phyloP scores from a whole-genome alignment of 2,888 invertebrate genomes.

The Lycaena phlaeas region DNA sequence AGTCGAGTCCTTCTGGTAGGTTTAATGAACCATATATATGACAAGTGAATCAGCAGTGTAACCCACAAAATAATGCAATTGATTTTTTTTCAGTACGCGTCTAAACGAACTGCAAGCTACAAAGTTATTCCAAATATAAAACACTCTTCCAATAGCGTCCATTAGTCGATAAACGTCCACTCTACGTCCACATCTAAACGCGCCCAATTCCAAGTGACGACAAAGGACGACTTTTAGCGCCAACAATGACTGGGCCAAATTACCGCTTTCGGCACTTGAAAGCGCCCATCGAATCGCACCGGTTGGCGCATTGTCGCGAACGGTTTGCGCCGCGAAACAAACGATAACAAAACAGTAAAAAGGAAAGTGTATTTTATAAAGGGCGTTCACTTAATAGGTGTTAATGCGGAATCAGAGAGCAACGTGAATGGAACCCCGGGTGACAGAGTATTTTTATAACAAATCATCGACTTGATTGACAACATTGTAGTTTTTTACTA shows the following conservation, averaged over 20 bases:
- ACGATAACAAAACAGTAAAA: constrained; percentile 69
- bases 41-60: too few species aligned
- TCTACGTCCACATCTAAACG: constrained; percentile 66
- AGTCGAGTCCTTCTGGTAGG: too few species aligned
- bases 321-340: constrained; percentile 69
- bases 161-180: constrained; percentile 42
- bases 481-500: constrained; percentile 45
- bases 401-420: constrained; percentile 61
- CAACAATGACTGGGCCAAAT: constrained; percentile 68
- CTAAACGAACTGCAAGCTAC: too few species aligned
- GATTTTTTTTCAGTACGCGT: too few species aligned
- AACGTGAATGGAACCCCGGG: constrained; percentile 43
- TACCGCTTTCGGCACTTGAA: constrained; percentile 67
- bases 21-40: too few species aligned
- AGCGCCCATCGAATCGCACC: constrained; percentile 59
- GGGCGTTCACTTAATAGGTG: constrained; percentile 53
- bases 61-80: too few species aligned
- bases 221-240: constrained; percentile 67
- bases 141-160: constrained; percentile 26
- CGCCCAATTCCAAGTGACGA: constrained; percentile 66
- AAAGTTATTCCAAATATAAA: background rate
- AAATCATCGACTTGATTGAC: constrained; percentile 58
- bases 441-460: constrained; percentile 52
- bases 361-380: constrained; percentile 67
- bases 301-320: constrained; percentile 51